A percentile compares a stretch with the other conserved stretches of the same genome.
Evolutionary conservation across 2,888 invertebrate species (phyloP).

Genomic region (Drosophila demipolita): DNA sequence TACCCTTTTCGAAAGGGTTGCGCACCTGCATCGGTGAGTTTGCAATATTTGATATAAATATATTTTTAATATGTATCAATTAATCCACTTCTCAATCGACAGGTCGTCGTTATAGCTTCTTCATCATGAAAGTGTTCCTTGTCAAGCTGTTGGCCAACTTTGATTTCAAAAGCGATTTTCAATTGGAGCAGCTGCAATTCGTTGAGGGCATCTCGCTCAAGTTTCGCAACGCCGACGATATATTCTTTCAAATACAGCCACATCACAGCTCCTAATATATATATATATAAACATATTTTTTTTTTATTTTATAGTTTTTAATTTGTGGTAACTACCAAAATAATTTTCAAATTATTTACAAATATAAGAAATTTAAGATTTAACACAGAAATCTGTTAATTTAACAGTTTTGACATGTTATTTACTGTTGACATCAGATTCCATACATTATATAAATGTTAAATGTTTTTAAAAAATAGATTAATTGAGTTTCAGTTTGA

Average conservation of each 20-base stretch:
- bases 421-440: background rate
- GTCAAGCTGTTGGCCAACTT: slow-evolving; percentile 78
- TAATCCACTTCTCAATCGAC: background rate
- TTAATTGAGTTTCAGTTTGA: background rate
- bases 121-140: slow-evolving; percentile 81
- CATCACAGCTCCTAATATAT: slow-evolving; percentile 15
- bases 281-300: background rate
- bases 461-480: too few species aligned
- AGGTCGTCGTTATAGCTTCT: slow-evolving; percentile 83
- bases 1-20: slow-evolving; percentile 83
- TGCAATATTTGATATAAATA: background rate
- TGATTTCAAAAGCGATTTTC: slow-evolving; percentile 75
- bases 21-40: slow-evolving; percentile 82
- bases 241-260: slow-evolving; percentile 64
- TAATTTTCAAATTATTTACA: background rate
- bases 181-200: slow-evolving; percentile 76
- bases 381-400: background rate
- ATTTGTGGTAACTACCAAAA: background rate
- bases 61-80: background rate
- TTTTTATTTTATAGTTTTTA: background rate
- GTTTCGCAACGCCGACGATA: slow-evolving; percentile 78
- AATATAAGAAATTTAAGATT: background rate
- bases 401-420: background rate
- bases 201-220: slow-evolving; percentile 83
- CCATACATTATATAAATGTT: background rate